A percentile compares a stretch with the other conserved stretches of the same genome.
Conservation (phyloP, 2,888 invertebrate genomes). For the Dione juno region DNA sequence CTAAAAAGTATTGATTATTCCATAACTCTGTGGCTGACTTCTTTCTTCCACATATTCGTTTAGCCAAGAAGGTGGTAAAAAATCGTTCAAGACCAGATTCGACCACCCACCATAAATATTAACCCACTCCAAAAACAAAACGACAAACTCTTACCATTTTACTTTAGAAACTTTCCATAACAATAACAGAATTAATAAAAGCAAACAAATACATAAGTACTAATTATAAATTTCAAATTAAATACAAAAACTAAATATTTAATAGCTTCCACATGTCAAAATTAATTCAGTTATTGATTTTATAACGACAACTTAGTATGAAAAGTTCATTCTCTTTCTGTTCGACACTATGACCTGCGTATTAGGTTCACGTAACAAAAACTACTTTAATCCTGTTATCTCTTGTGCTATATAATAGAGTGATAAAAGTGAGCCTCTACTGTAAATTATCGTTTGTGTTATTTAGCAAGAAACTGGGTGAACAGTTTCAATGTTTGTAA, state of each 20-base stretch:
- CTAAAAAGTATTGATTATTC: too few relatives aligned
- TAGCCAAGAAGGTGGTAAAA: not conserved
- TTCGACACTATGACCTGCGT: slow-evolving; percentile 27
- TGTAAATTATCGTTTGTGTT: not conserved
- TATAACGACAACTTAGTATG: not conserved
- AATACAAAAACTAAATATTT: too few relatives aligned
- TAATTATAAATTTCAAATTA: not conserved
- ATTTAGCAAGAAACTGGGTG: too few relatives aligned
- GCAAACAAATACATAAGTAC: not conserved
- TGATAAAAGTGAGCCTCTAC: not conserved
- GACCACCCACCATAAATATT: not conserved
- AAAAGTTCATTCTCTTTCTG: slow-evolving; percentile 15
- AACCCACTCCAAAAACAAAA: too few relatives aligned
- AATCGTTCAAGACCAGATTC: not conserved
- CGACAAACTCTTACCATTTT: too few relatives aligned
- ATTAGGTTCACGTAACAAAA: not conserved
- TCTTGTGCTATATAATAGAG: not conserved
- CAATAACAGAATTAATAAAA: slow-evolving; percentile 2
- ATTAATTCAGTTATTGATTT: slow-evolving; percentile 6
- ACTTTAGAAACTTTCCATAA: not conserved
- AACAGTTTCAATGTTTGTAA: too few relatives aligned
- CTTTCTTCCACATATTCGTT: too few relatives aligned
- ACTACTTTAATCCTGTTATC: not conserved
- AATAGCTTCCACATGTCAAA: too few relatives aligned
- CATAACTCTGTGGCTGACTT: too few relatives aligned